phyloP scores from a whole-genome alignment of 1,140 invertebrate species.

The Meloidogyne chitwoodi region DNA sequence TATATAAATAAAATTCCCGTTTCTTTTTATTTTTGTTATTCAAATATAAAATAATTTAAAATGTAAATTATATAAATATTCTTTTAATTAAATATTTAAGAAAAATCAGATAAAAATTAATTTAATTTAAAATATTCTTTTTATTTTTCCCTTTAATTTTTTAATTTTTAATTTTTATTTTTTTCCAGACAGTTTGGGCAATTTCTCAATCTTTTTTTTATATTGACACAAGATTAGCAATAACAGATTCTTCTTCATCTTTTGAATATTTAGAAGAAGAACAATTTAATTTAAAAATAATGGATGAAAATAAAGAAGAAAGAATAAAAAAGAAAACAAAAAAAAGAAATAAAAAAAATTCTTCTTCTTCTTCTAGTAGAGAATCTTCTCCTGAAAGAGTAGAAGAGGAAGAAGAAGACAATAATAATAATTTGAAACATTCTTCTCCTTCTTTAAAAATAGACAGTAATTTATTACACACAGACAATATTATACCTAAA shows the following conservation, averaged over 20 bases:
- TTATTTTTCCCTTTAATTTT: too few relatives aligned
- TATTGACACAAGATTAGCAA: background rate
- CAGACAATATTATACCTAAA: constrained; percentile 27
- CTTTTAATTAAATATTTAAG: too few relatives aligned
- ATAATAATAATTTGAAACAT: too few relatives aligned
- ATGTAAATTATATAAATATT: too few relatives aligned
- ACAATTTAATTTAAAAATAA: background rate
- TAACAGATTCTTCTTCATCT: background rate
- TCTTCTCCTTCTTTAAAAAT: constrained; percentile 16
- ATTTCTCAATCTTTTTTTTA: background rate
- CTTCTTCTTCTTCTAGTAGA: constrained; percentile 4
- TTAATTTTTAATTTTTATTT: background rate
- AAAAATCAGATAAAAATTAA: too few relatives aligned
- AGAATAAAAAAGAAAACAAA: constrained; percentile 12
- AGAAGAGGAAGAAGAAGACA: background rate
- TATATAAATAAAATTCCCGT: too few relatives aligned
- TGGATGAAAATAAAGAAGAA: background rate
- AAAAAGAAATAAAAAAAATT: constrained; percentile 1
- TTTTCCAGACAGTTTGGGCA: background rate
- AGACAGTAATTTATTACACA: constrained; percentile 22
- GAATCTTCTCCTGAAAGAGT: background rate
- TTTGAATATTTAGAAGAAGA: background rate
- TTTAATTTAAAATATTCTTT: too few relatives aligned
- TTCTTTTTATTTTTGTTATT: too few relatives aligned
- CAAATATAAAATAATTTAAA: too few relatives aligned